Conservation (phyloP, 2,113 vertebrate species). For the Morone chrysops region DNA sequence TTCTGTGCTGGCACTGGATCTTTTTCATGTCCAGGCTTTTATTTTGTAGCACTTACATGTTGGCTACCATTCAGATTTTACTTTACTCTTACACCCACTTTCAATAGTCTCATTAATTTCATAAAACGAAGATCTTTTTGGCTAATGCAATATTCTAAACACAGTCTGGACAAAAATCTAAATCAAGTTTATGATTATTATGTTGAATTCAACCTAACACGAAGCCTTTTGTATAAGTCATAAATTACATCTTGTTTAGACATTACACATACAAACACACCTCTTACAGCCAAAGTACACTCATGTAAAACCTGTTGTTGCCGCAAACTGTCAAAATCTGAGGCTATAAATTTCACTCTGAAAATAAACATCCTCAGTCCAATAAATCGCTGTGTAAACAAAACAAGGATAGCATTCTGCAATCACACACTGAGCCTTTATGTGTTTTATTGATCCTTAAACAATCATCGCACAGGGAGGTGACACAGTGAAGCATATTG, state of each 20-base stretch:
- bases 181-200: neutral
- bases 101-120: no score
- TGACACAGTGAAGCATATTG: slow-evolving; percentile 4
- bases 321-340: neutral
- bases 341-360: slow-evolving; percentile 27
- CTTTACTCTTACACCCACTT: no score
- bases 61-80: no score
- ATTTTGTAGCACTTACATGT: neutral
- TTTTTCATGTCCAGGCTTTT: neutral
- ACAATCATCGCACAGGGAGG: slow-evolving; percentile 24
- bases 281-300: neutral
- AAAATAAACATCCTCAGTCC: slow-evolving; percentile 44
- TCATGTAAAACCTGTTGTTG: slow-evolving; percentile 1
- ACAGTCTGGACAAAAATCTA: neutral
- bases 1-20: neutral
- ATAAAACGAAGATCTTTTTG: neutral
- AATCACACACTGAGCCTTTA: slow-evolving; percentile 24
- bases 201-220: neutral
- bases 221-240: neutral
- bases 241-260: neutral
- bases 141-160: neutral
- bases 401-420: slow-evolving; percentile 17
- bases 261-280: neutral
- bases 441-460: slow-evolving; percentile 56
- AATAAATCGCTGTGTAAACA: slow-evolving; percentile 52